Evolutionary conservation across 2,888 invertebrate species (phyloP).

Genomic region (Itoplectis maculator): DNA sequence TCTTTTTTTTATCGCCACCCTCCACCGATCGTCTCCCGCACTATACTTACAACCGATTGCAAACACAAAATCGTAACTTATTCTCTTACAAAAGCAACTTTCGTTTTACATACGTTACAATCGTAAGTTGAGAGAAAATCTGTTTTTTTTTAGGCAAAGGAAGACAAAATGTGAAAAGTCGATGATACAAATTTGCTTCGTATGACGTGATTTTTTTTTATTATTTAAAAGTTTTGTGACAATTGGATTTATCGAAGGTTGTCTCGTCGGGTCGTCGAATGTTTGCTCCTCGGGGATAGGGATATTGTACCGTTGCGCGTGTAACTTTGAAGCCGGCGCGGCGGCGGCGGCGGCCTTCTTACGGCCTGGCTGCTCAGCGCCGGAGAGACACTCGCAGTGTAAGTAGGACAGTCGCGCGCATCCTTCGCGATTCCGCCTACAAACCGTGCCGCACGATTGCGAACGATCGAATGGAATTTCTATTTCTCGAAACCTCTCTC

Average conservation of each 20-base stretch:
- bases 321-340: slow-evolving; percentile 76
- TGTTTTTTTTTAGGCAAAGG: too few relatives aligned
- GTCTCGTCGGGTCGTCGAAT: slow-evolving; percentile 59
- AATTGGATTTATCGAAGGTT: slow-evolving; percentile 31
- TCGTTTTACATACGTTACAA: too few relatives aligned
- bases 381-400: slow-evolving; percentile 71
- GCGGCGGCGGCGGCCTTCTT: slow-evolving; percentile 72
- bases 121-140: too few relatives aligned
- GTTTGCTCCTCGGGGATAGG: slow-evolving; percentile 64
- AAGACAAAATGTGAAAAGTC: too few relatives aligned
- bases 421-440: slow-evolving; percentile 81
- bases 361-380: slow-evolving; percentile 74
- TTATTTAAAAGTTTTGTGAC: neutral
- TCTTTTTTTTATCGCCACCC: too few relatives aligned
- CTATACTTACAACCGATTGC: too few relatives aligned
- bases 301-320: slow-evolving; percentile 74
- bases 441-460: slow-evolving; percentile 76
- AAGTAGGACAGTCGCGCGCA: slow-evolving; percentile 83
- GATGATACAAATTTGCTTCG: too few relatives aligned
- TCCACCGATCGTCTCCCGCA: too few relatives aligned
- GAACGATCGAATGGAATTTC: slow-evolving; percentile 78
- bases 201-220: too few relatives aligned
- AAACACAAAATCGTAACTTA: too few relatives aligned
- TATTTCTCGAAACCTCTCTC: slow-evolving; percentile 80
- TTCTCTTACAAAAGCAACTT: too few relatives aligned